Conservation (phyloP, 2,797 vertebrate genomes). For the Streptopelia turtur region DNA sequence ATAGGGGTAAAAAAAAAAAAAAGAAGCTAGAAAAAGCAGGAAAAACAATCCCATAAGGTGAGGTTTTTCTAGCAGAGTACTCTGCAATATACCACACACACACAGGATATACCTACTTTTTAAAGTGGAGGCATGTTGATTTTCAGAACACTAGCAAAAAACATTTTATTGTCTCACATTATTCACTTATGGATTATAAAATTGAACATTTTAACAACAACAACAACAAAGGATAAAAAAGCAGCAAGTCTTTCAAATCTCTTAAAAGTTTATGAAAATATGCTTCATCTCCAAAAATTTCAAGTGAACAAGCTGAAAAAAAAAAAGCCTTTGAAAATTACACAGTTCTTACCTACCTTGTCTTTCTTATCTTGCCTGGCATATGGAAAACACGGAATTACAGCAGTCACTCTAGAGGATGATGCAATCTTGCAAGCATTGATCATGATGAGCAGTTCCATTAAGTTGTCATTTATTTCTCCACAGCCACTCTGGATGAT, state of each 20-base stretch:
- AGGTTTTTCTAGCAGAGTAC: background rate
- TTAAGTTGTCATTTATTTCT: conserved; percentile 95
- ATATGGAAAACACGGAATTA: conserved; percentile 95
- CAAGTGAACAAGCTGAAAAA: background rate
- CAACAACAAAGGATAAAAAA: background rate
- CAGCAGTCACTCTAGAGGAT: conserved; percentile 91
- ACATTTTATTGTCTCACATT: background rate
- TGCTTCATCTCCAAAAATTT: background rate
- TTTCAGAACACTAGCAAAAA: background rate
- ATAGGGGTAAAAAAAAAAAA: background rate
- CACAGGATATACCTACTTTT: background rate
- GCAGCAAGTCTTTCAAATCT: background rate
- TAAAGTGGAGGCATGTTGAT: background rate
- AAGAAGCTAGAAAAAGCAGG: background rate
- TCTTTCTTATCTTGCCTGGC: conserved; percentile 96
- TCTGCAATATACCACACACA: background rate
- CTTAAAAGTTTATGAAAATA: background rate
- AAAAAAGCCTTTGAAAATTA: background rate
- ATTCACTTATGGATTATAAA: background rate
- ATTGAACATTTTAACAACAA: background rate
- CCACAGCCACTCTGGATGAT: conserved; percentile 95
- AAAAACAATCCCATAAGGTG: background rate
- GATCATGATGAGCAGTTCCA: conserved; percentile 96
- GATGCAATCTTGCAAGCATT: conserved; percentile 97
- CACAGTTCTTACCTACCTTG: conserved; percentile 81